phyloP scores from a whole-genome alignment of 2,888 invertebrate species.

The Sminthurinus aureus region DNA sequence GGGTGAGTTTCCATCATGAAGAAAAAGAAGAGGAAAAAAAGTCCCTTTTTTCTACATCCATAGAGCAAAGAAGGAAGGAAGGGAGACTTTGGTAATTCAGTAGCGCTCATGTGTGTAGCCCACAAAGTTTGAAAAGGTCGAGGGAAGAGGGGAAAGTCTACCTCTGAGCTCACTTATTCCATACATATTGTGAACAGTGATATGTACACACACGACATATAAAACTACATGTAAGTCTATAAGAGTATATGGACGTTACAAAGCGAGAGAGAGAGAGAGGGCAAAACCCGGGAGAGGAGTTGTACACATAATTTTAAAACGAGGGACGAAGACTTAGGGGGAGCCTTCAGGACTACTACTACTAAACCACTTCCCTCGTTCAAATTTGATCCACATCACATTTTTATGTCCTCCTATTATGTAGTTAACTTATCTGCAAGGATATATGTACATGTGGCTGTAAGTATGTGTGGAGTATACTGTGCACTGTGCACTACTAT shows the following conservation, averaged over 20 bases:
- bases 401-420: conserved; percentile 14
- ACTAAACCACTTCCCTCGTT: conserved; percentile 45
- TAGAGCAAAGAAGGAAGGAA: conserved; percentile 29
- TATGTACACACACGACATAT: background rate
- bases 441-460: background rate
- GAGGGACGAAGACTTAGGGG: conserved; percentile 48
- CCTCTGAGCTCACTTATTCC: background rate
- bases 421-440: background rate
- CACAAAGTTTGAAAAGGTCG: conserved; percentile 39
- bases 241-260: background rate
- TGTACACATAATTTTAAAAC: conserved; percentile 33
- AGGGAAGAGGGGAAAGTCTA: conserved; percentile 24
- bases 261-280: background rate
- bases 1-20: conserved; percentile 42
- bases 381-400: conserved; percentile 42
- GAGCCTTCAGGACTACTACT: conserved; percentile 42
- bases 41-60: conserved; percentile 17
- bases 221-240: background rate
- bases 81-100: conserved; percentile 46
- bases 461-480: background rate
- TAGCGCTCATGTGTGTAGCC: conserved; percentile 47
- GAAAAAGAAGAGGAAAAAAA: conserved; percentile 27
- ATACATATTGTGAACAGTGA: background rate
- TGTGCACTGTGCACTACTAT: background rate
- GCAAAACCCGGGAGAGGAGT: conserved; percentile 32